Conservation (phyloP, 1,140 invertebrate genomes). For the Bradysia coprophila region DNA sequence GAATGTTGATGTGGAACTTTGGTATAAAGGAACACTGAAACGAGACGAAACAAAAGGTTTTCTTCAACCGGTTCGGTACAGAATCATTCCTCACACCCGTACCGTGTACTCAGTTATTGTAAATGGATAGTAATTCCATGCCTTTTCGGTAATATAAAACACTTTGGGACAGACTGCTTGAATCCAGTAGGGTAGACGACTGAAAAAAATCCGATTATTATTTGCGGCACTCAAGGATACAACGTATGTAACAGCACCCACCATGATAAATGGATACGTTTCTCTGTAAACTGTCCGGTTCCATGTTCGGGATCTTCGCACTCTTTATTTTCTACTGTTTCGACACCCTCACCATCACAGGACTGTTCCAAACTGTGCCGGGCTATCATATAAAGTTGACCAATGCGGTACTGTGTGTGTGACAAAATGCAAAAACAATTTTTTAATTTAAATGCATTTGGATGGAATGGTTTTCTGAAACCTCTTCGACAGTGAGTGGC, state of each 20-base stretch:
- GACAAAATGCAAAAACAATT: too few relatives aligned
- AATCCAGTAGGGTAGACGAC: slow-evolving; percentile 78
- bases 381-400: slow-evolving; percentile 89
- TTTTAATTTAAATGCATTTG: not conserved
- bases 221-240: not conserved
- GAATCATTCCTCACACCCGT: too few relatives aligned
- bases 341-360: slow-evolving; percentile 76
- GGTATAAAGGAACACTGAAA: slow-evolving; percentile 84
- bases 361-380: slow-evolving; percentile 83
- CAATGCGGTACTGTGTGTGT: slow-evolving; percentile 62
- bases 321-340: slow-evolving; percentile 67
- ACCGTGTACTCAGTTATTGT: too few relatives aligned
- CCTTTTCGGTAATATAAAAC: slow-evolving; percentile 86
- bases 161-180: slow-evolving; percentile 71
- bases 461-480: slow-evolving; percentile 19
- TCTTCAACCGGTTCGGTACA: too few relatives aligned
- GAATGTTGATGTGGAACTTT: slow-evolving; percentile 70
- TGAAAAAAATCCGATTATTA: too few relatives aligned
- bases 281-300: slow-evolving; percentile 77
- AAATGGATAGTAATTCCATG: slow-evolving; percentile 90
- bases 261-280: slow-evolving; percentile 80
- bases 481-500: slow-evolving; percentile 81
- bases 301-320: slow-evolving; percentile 65
- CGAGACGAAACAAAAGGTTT: slow-evolving; percentile 9
- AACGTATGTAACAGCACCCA: slow-evolving; percentile 19